Evolutionary conservation across 2,113 vertebrate species (phyloP).

Genomic region (Fregata magnificens): DNA sequence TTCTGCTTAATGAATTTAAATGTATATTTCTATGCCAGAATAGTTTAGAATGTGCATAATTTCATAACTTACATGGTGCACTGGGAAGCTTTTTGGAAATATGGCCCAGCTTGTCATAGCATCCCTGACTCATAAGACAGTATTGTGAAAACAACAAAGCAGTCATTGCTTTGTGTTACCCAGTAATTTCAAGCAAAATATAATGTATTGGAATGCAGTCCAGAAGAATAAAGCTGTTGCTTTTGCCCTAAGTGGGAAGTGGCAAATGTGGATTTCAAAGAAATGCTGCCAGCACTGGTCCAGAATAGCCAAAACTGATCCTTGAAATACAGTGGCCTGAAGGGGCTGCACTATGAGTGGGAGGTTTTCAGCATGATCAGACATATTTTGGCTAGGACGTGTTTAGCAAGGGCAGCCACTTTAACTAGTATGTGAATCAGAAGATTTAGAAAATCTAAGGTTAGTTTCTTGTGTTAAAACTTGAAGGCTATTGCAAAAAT

Average conservation of each 20-base stretch:
- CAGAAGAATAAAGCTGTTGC: background rate
- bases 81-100: background rate
- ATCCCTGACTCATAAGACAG: background rate
- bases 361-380: background rate
- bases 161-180: background rate
- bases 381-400: background rate
- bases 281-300: background rate
- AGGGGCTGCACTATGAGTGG: background rate
- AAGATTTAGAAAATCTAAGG: background rate
- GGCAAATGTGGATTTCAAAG: background rate
- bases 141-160: background rate
- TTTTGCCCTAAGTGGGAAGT: background rate
- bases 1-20: background rate
- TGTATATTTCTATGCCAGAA: background rate
- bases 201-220: background rate
- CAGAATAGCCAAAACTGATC: background rate
- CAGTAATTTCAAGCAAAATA: background rate
- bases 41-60: background rate
- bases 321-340: background rate
- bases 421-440: background rate
- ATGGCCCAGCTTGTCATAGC: background rate
- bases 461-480: background rate
- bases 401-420: background rate
- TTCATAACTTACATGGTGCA: fast-evolving
- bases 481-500: background rate